Base-by-base conservation (phyloP, 2,888 invertebrate genomes). In the Trachelus troglodyta region DNA sequence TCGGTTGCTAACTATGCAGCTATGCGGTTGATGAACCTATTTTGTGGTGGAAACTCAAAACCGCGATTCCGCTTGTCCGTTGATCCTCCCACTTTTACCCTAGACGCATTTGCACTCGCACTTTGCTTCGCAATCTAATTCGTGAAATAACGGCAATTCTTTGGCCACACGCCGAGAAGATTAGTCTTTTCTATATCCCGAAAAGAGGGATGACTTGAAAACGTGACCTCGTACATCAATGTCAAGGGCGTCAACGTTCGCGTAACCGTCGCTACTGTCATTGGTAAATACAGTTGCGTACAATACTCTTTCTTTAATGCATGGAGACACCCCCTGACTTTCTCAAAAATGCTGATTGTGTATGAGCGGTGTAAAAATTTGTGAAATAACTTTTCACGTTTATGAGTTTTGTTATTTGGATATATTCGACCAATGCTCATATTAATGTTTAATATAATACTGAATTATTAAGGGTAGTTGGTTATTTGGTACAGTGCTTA, bases 1-100 rank as follows among this genome's bases (percentile, higher is more conserved):
- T 87, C 83, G 81, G 83, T 85, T 85, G 85, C 85, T 85, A 84
- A 87, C 85, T 84, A 83, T 82, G 83, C 79, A 76, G 77, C 77
- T 75, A 74, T 76, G 81, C 79, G 81, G 83, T 82, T 84, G 82
- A 83, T 84, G 82, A 82, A 80, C 82, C 82, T 83, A 83, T 84
- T 82, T 84, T 83, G 83, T 77, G 84, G 83, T 75, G 76, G 79
- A 79, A 81, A 83, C 83, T 81, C 79, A 77, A 82, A 83, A 84
- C 82, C 82, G 78, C 80, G 77, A 78, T 73, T 56, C 23, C 23
- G 56, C 23, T 56, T 56, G 56, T 56, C 56, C 23, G 56, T 15
- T 23, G 56, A 56, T 56, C 2, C 56, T 56, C 56, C 56, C 56
- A 56, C 23, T 56, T 56, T 56, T 23, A 23, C 56, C 23, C 56